These are phyloP conservation scores for Oncorhynchus gorbuscha DNA, from an alignment of 2,113 vertebrate genomes.

Conservation along the genomic window DNA sequence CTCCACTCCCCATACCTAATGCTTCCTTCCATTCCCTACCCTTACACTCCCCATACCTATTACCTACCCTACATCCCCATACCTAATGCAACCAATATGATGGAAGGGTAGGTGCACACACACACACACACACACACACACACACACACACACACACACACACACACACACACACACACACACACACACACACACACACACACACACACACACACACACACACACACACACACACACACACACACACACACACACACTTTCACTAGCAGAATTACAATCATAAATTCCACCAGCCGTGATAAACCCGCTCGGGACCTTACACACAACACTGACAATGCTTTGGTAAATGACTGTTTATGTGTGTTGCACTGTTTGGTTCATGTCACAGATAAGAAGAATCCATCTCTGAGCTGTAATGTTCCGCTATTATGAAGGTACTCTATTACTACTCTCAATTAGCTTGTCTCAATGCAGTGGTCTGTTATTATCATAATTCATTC, in stretches of 20 bases:
- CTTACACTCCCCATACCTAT: too few relatives aligned
- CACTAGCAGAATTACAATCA: slow-evolving; percentile 46
- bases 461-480: slow-evolving; percentile 3
- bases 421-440: slow-evolving; percentile 32
- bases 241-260: too few relatives aligned
- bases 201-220: too few relatives aligned
- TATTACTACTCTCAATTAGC: slow-evolving; percentile 36
- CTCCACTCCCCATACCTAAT: background rate
- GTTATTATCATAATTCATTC: slow-evolving; percentile 40
- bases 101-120: too few relatives aligned
- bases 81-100: slow-evolving; percentile 10
- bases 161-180: too few relatives aligned
- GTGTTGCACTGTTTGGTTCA: slow-evolving; percentile 59
- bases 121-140: too few relatives aligned
- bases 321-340: slow-evolving; percentile 58
- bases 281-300: slow-evolving; percentile 52
- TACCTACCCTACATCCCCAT: too few relatives aligned
- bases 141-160: too few relatives aligned
- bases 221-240: too few relatives aligned
- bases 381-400: slow-evolving; percentile 59
- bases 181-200: too few relatives aligned
- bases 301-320: slow-evolving; percentile 48
- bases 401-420: slow-evolving; percentile 51
- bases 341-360: slow-evolving; percentile 65
- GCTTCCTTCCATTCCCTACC: too few relatives aligned